Evolutionary conservation across 1,140 invertebrate genomes (phyloP).

Genomic region (Tribolium castaneum): DNA sequence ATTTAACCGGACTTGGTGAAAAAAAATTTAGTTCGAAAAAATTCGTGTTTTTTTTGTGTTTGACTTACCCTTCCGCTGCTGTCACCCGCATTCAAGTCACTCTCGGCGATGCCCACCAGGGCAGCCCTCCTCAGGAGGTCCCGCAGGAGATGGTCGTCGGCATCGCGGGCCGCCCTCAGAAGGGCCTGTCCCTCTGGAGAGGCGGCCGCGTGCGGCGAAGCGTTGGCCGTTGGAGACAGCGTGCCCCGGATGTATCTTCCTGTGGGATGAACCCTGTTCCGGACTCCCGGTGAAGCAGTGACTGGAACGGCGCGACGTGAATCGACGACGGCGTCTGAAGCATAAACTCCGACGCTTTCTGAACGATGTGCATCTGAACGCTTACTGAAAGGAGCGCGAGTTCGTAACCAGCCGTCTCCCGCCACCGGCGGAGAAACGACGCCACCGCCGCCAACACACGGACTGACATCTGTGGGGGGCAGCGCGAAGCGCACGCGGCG

Average conservation of each 20-base stretch:
- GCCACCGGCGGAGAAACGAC: conserved; percentile 43
- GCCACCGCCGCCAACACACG: conserved; percentile 37
- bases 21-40: background rate
- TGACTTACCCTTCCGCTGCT: conserved; percentile 61
- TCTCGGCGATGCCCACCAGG: conserved; percentile 54
- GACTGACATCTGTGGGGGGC: conserved; percentile 54
- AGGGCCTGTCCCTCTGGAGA: conserved; percentile 62
- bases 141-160: conserved; percentile 58
- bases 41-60: background rate
- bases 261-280: conserved; percentile 60
- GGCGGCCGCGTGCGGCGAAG: conserved; percentile 55
- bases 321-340: background rate
- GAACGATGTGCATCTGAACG: conserved; percentile 49
- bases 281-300: conserved; percentile 55
- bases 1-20: too few species aligned
- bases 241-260: conserved; percentile 61
- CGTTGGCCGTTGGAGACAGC: conserved; percentile 62
- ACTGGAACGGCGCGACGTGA: conserved; percentile 45
- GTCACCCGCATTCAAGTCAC: conserved; percentile 60
- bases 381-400: conserved; percentile 55
- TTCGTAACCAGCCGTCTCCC: conserved; percentile 46
- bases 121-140: conserved; percentile 55
- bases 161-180: conserved; percentile 61
- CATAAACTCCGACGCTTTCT: background rate
- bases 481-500: conserved; percentile 58